A percentile compares a stretch with the other conserved stretches of the same genome.
Evolutionary conservation across 2,113 vertebrate species (phyloP).

Genomic region (Genyomyrus donnyi): DNA sequence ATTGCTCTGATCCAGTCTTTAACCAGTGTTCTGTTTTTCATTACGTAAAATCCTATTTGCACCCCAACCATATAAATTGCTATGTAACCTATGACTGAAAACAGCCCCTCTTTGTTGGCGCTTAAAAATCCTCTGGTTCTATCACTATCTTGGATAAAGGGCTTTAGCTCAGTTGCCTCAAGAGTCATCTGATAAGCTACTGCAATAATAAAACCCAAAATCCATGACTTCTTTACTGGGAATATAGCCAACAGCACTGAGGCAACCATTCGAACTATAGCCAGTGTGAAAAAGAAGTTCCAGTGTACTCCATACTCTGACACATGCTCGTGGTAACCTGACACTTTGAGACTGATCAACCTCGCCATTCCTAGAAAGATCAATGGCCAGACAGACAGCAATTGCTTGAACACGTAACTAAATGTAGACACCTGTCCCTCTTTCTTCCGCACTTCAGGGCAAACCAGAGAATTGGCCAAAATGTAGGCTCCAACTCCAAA

Average conservation of each 20-base stretch:
- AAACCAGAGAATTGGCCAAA: conserved; percentile 81
- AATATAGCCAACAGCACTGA: conserved; percentile 69
- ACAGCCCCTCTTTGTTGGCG: conserved; percentile 86
- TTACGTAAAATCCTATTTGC: conserved; percentile 75
- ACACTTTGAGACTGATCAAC: conserved; percentile 70
- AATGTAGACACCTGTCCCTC: conserved; percentile 39
- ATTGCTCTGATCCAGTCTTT: conserved; percentile 63
- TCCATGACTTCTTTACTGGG: conserved; percentile 61
- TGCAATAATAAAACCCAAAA: conserved; percentile 59
- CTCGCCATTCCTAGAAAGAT: conserved; percentile 71
- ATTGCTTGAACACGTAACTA: conserved; percentile 57
- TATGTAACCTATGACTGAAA: conserved; percentile 78
- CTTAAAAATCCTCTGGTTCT: conserved; percentile 70
- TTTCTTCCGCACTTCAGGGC: conserved; percentile 73
- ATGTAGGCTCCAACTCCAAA: conserved; percentile 82
- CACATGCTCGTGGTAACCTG: conserved; percentile 81
- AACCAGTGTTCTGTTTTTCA: conserved; percentile 55
- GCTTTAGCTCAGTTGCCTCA: conserved; percentile 68
- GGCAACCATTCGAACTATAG: conserved; percentile 68
- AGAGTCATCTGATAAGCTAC: conserved; percentile 71
- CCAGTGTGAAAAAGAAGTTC: conserved; percentile 96
- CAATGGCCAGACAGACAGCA: conserved; percentile 75
- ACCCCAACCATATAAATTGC: conserved; percentile 82
- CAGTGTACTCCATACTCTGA: conserved; percentile 92
- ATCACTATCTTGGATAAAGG: conserved; percentile 68